Conservation (phyloP, 2,797 vertebrate species). For the Craterocephalus amniculus region DNA sequence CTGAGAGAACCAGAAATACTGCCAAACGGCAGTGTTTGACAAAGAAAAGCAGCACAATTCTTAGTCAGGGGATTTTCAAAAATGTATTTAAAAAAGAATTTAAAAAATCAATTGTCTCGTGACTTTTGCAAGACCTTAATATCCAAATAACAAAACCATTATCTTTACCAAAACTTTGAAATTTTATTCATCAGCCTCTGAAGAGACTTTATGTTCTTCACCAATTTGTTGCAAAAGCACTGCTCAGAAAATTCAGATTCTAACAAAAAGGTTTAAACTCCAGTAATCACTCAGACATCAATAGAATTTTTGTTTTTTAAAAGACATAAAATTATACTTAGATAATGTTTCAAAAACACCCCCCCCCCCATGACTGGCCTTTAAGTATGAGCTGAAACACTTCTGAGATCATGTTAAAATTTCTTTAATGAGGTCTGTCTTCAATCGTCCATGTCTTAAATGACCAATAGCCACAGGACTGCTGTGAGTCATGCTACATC, state of each 20-base stretch:
- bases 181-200: background rate
- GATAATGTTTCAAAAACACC: conserved; percentile 4
- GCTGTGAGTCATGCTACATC: conserved; percentile 19
- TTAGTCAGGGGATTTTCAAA: background rate
- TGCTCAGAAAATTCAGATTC: background rate
- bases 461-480: conserved; percentile 14
- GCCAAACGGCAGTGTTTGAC: conserved; percentile 14
- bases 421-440: background rate
- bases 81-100: background rate
- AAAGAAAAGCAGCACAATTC: conserved; percentile 4
- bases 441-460: conserved; percentile 20
- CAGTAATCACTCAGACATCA: background rate
- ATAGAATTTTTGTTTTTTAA: background rate
- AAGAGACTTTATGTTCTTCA: background rate
- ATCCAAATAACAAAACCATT: background rate
- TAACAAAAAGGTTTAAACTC: background rate
- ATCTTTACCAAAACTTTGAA: background rate
- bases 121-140: background rate
- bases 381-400: conserved; percentile 10
- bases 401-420: background rate
- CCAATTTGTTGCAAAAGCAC: background rate
- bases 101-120: background rate
- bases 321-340: background rate
- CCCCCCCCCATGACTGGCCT: background rate
- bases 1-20: conserved; percentile 25